Evolutionary conservation across 2,113 vertebrate species (phyloP).

Genomic region (Sinocyclocheilus grahami): DNA sequence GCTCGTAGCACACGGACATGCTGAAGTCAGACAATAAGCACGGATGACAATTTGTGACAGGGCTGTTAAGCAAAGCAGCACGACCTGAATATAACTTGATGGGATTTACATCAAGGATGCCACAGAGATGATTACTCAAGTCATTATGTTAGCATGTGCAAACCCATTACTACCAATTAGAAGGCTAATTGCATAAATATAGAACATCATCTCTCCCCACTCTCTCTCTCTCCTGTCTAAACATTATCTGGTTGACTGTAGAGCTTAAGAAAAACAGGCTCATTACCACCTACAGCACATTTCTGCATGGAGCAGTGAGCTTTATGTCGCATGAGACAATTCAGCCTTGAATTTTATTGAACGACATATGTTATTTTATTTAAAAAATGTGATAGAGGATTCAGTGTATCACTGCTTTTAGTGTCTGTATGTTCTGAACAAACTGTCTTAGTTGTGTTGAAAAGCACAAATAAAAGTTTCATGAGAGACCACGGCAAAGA

Average conservation of each 20-base stretch:
- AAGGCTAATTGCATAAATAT: constrained; percentile 79
- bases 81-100: constrained; percentile 75
- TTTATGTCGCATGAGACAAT: constrained; percentile 4
- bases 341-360: neutral
- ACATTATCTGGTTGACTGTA: constrained; percentile 63
- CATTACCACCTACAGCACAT: constrained; percentile 14
- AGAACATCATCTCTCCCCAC: constrained; percentile 68
- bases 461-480: constrained; percentile 43
- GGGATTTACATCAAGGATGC: constrained; percentile 74
- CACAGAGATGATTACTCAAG: constrained; percentile 70
- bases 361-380: neutral
- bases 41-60: constrained; percentile 50
- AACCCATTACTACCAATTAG: constrained; percentile 80
- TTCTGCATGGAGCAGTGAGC: neutral
- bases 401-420: neutral
- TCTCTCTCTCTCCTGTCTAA: constrained; percentile 50
- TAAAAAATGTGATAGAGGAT: neutral
- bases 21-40: constrained; percentile 36
- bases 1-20: constrained; percentile 10
- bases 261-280: constrained; percentile 24
- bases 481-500: constrained; percentile 25
- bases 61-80: constrained; percentile 68
- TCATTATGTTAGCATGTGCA: constrained; percentile 77
- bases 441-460: neutral
- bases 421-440: neutral